Percentiles rank a stretch among this genome's conserved stretches.
These are phyloP conservation scores for Syngnathus rostellatus DNA, from an alignment of 2,797 vertebrate genomes.

Conservation along the genomic window DNA sequence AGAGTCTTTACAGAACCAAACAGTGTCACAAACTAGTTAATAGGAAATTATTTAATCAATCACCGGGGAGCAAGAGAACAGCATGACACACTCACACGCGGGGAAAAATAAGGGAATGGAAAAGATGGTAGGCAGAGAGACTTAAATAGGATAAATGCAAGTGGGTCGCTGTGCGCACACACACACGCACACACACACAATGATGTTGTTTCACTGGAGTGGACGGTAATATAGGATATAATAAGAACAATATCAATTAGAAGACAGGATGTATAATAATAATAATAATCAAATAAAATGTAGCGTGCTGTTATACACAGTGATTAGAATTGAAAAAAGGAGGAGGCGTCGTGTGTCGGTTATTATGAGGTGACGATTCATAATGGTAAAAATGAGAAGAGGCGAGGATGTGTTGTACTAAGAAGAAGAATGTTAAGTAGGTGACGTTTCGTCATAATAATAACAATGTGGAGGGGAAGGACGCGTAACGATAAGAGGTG, in stretches of 20 bases:
- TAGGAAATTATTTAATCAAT: conserved; percentile 50
- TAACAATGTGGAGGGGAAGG: too few relatives aligned
- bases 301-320: too few relatives aligned
- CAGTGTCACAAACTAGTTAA: conserved; percentile 23
- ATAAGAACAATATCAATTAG: neutral
- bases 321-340: neutral
- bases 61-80: conserved; percentile 45
- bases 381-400: neutral
- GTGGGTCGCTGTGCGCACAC: conserved; percentile 50
- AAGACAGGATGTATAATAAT: neutral
- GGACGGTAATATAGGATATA: neutral
- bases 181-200: conserved; percentile 14
- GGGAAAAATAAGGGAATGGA: conserved; percentile 41
- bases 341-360: too few relatives aligned
- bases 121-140: conserved; percentile 54
- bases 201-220: conserved; percentile 10
- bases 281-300: neutral
- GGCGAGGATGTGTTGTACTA: neutral
- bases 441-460: too few relatives aligned
- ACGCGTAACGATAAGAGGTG: too few relatives aligned
- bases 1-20: conserved; percentile 2
- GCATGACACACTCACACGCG: conserved; percentile 36
- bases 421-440: too few relatives aligned
- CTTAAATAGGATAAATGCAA: conserved; percentile 64
- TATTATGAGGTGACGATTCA: neutral